These are phyloP conservation scores for Aproaerema taeniolella DNA, from an alignment of 2,888 invertebrate species.

Conservation along the genomic window DNA sequence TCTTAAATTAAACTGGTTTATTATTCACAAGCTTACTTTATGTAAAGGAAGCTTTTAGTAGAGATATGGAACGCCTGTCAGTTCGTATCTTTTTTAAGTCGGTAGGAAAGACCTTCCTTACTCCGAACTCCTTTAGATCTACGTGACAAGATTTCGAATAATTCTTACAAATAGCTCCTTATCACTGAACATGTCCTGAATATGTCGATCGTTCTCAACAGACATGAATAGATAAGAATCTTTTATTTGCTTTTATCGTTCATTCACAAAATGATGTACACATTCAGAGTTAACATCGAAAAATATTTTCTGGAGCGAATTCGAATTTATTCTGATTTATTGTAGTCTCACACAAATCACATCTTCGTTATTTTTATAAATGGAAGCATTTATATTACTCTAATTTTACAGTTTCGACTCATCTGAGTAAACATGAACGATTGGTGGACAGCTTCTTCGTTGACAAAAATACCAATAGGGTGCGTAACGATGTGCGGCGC, in stretches of 20 bases:
- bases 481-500: conserved; percentile 21
- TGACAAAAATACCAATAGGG: conserved; percentile 58
- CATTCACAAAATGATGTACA: neutral
- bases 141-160: conserved; percentile 13
- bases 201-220: conserved; percentile 1
- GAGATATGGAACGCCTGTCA: conserved; percentile 9
- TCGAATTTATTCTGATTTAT: too few relatives aligned
- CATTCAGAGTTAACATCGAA: too few relatives aligned
- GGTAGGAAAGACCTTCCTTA: conserved; percentile 8
- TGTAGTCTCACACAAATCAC: conserved; percentile 9
- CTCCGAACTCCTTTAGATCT: conserved; percentile 10
- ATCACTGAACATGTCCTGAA: conserved; percentile 10
- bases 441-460: conserved; percentile 32
- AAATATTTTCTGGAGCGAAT: too few relatives aligned
- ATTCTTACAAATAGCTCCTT: conserved; percentile 10
- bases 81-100: conserved; percentile 7
- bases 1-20: neutral
- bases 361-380: conserved; percentile 7
- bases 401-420: conserved; percentile 64
- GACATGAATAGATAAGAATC: neutral
- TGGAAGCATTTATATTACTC: conserved; percentile 37
- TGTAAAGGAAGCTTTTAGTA: conserved; percentile 4
- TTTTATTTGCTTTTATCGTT: neutral
- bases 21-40: conserved; percentile 2
- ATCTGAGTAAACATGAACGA: conserved; percentile 65